Percentiles rank a stretch among this genome's conserved stretches.
These are phyloP conservation scores for Anaspis maculata DNA, from an alignment of 2,888 invertebrate genomes.

Conservation along the genomic window DNA sequence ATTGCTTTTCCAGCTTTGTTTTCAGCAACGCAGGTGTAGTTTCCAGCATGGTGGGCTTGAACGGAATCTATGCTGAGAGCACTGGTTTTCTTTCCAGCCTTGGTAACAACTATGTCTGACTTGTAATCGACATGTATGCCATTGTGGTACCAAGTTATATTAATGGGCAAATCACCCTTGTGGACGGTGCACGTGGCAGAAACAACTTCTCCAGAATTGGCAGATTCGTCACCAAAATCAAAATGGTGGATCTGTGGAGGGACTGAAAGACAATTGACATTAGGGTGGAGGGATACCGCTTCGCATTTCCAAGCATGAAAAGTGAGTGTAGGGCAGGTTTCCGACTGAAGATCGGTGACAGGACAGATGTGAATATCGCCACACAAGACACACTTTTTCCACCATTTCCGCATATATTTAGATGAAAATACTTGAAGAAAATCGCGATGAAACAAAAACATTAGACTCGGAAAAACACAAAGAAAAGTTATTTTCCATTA, in stretches of 20 bases:
- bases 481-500: too few relatives aligned
- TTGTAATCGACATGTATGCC: slow-evolving; percentile 33
- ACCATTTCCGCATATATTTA: too few relatives aligned
- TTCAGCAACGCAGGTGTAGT: slow-evolving; percentile 65
- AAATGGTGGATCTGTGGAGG: slow-evolving; percentile 57
- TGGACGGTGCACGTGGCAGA: slow-evolving; percentile 58
- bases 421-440: too few relatives aligned
- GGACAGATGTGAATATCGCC: too few relatives aligned
- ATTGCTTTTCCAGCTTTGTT: slow-evolving; percentile 58
- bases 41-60: slow-evolving; percentile 57
- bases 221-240: slow-evolving; percentile 64
- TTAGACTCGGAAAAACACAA: too few relatives aligned
- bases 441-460: too few relatives aligned
- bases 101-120: slow-evolving; percentile 33
- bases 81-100: slow-evolving; percentile 44
- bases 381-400: too few relatives aligned
- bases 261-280: slow-evolving; percentile 16
- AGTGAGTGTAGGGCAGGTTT: too few relatives aligned
- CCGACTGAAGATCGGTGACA: too few relatives aligned
- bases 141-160: slow-evolving; percentile 53
- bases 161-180: slow-evolving; percentile 60
- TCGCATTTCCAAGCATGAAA: too few relatives aligned
- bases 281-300: too few relatives aligned
- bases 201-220: slow-evolving; percentile 63
- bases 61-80: slow-evolving; percentile 54